A percentile compares a stretch with the other conserved stretches of the same genome.
Evolutionary conservation across 1,140 invertebrate genomes (phyloP).

Genomic region (Scaptomyza pallida): DNA sequence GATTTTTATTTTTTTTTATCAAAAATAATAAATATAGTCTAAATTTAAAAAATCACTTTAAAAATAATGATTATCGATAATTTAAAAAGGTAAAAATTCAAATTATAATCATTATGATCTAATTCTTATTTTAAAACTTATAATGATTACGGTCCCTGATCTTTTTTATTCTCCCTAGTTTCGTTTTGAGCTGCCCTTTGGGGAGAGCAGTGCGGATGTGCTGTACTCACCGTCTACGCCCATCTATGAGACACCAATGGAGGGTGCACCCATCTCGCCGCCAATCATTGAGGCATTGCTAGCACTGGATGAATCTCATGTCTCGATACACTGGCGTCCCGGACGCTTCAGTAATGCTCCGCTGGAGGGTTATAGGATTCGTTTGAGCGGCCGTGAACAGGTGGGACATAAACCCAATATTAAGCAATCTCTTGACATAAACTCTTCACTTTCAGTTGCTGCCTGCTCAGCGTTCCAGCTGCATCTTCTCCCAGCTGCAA

Average conservation of each 20-base stretch:
- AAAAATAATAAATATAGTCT: too few species aligned
- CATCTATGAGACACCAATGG: constrained; percentile 91
- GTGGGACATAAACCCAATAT: too few species aligned
- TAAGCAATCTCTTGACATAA: background rate
- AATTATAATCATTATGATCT: too few species aligned
- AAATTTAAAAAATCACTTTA: too few species aligned
- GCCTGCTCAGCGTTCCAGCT: constrained; percentile 32
- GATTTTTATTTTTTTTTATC: too few species aligned
- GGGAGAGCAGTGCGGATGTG: constrained; percentile 88
- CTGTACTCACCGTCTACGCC: constrained; percentile 92
- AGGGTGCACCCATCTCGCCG: constrained; percentile 89
- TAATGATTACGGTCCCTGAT: too few species aligned
- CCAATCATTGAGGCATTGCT: constrained; percentile 90
- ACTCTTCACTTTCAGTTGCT: constrained; percentile 28
- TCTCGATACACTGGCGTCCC: constrained; percentile 94
- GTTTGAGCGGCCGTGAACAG: constrained; percentile 85
- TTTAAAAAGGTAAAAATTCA: too few species aligned
- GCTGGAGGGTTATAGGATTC: constrained; percentile 87
- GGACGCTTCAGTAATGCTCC: constrained; percentile 94
- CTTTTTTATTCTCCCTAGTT: constrained; percentile 65
- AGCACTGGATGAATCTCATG: constrained; percentile 91
- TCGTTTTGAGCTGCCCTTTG: constrained; percentile 93
- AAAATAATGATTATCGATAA: too few species aligned
- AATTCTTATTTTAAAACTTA: too few species aligned
- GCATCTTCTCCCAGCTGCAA: constrained; percentile 90